phyloP scores from a whole-genome alignment of 2,888 invertebrate species.

The Meta bourneti region DNA sequence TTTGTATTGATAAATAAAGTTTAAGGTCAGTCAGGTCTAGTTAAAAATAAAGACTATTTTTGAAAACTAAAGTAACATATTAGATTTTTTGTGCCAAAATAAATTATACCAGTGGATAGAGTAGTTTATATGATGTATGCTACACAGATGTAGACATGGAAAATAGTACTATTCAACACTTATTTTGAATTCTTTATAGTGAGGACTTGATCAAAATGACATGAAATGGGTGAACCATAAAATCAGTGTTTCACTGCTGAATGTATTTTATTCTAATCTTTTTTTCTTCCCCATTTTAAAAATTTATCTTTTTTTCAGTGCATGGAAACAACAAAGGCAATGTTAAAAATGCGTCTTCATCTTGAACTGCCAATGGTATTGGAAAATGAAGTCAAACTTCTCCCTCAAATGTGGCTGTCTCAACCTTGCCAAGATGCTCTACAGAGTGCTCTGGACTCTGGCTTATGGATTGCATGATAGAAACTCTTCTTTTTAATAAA shows the following conservation, averaged over 20 bases:
- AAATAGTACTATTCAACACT: no score
- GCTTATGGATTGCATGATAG: background rate
- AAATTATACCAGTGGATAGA: no score
- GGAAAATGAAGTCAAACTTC: slow-evolving; percentile 60
- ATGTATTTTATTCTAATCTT: background rate
- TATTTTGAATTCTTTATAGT: no score
- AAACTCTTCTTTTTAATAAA: background rate
- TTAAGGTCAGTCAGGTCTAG: no score
- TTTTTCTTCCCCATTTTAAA: background rate
- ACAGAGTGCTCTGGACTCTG: slow-evolving; percentile 20
- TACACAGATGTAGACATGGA: no score
- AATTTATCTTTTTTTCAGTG: slow-evolving; percentile 18
- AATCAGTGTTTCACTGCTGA: background rate
- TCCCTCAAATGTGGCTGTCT: slow-evolving; percentile 67
- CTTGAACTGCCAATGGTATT: slow-evolving; percentile 9
- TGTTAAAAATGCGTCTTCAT: slow-evolving; percentile 50
- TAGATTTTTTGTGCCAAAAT: no score
- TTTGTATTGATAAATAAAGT: no score
- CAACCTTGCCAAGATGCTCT: slow-evolving; percentile 45
- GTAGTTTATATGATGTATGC: no score
- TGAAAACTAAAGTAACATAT: no score
- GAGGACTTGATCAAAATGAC: no score
- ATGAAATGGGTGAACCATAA: no score
- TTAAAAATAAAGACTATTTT: no score
- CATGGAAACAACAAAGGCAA: slow-evolving; percentile 50